Evolutionary conservation across 2,888 invertebrate genomes (phyloP).

Genomic region (Corythucha ciliata): DNA sequence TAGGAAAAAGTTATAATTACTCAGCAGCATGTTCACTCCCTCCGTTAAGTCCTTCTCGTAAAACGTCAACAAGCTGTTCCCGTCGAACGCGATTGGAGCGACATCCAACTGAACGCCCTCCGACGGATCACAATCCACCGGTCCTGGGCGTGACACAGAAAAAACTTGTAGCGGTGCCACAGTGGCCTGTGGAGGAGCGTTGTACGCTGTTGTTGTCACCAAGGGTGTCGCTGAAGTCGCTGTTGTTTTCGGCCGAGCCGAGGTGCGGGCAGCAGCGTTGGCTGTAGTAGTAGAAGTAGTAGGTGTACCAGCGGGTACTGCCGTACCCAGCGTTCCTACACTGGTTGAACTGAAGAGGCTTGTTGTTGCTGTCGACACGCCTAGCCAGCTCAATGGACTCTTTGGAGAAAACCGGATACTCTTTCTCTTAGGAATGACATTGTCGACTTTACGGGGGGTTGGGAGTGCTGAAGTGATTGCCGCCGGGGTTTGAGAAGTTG

Average conservation of each 20-base stretch:
- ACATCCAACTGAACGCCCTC: conserved; percentile 61
- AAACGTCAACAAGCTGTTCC: conserved; percentile 56
- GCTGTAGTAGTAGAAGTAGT: not conserved
- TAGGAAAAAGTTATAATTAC: conserved; percentile 42
- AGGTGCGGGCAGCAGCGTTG: conserved; percentile 1
- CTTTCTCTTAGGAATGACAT: too few species aligned
- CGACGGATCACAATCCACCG: conserved; percentile 56
- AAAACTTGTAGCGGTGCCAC: conserved; percentile 46
- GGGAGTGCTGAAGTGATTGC: too few species aligned
- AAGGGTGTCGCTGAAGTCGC: conserved; percentile 12
- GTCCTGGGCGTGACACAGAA: conserved; percentile 60
- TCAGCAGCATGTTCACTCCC: conserved; percentile 62
- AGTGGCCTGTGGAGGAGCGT: too few species aligned
- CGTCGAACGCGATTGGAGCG: conserved; percentile 57
- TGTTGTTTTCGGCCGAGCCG: not conserved
- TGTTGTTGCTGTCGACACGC: conserved; percentile 34
- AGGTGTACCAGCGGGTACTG: not conserved
- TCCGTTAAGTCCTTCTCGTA: conserved; percentile 65
- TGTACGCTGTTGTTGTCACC: not conserved
- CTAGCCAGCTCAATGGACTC: too few species aligned
- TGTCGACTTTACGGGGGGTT: too few species aligned
- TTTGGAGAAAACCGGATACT: too few species aligned
- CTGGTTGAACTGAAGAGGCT: conserved; percentile 4
- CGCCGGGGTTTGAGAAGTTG: too few species aligned
- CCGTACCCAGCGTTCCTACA: conserved; percentile 1